Conservation (phyloP, 2,113 vertebrate species). For the Scalopus aquaticus region DNA sequence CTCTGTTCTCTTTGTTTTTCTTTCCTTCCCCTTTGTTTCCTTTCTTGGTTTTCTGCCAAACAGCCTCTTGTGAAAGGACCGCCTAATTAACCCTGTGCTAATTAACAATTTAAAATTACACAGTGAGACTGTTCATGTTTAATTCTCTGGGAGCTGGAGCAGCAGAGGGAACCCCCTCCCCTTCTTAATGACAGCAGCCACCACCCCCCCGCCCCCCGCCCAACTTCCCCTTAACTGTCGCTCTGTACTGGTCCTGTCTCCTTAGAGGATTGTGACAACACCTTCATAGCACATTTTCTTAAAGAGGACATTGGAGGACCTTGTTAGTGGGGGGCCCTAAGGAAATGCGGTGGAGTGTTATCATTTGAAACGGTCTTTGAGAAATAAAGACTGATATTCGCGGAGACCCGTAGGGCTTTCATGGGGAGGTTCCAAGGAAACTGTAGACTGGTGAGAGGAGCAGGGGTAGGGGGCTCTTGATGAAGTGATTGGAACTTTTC, state of each 20-base stretch:
- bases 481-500: background rate
- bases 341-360: background rate
- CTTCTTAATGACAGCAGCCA: constrained; percentile 40
- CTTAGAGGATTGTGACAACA: background rate
- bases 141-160: constrained; percentile 90
- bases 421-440: background rate
- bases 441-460: background rate
- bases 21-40: constrained; percentile 84
- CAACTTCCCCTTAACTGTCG: background rate
- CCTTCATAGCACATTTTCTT: background rate
- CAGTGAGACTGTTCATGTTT: constrained; percentile 92
- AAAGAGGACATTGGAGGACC: background rate
- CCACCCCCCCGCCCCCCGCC: background rate
- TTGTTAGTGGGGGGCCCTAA: background rate
- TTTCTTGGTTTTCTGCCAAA: constrained; percentile 90
- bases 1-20: constrained; percentile 83
- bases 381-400: background rate
- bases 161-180: constrained; percentile 80
- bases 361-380: background rate
- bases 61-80: constrained; percentile 90
- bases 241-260: background rate
- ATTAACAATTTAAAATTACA: constrained; percentile 99
- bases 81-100: constrained; percentile 99
- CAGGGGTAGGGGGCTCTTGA: background rate
- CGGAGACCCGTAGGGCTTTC: background rate